Evolutionary conservation across 2,797 vertebrate genomes (phyloP).

Genomic region (Parauchenoglanis ngamensis): DNA sequence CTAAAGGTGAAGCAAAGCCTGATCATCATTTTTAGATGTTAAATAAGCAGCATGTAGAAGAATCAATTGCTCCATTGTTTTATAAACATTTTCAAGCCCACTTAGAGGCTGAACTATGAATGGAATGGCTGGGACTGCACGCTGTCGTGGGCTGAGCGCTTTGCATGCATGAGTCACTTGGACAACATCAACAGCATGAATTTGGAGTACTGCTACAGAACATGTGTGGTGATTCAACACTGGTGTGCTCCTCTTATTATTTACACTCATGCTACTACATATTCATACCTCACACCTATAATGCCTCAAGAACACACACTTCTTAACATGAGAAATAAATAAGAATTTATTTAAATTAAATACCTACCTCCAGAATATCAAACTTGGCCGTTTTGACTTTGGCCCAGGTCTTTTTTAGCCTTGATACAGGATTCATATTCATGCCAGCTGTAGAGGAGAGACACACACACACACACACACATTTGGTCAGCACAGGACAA

Average conservation of each 20-base stretch:
- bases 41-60: constrained; percentile 37
- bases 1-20: constrained; percentile 35
- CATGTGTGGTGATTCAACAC: not conserved
- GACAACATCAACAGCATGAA: not conserved
- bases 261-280: constrained; percentile 16
- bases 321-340: not conserved
- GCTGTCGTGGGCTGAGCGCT: constrained; percentile 15
- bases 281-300: not conserved
- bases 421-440: constrained; percentile 95
- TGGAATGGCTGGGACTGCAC: constrained; percentile 11
- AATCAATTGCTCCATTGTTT: constrained; percentile 27
- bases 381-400: constrained; percentile 96
- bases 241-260: not conserved
- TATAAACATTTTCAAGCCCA: constrained; percentile 41
- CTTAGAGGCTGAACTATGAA: constrained; percentile 13
- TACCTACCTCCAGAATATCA: constrained; percentile 87
- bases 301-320: constrained; percentile 22
- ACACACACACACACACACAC: constrained; percentile 50
- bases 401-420: constrained; percentile 94
- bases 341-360: not conserved
- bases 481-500: constrained; percentile 60
- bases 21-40: constrained; percentile 39
- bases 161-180: constrained; percentile 36
- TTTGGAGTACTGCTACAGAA: constrained; percentile 9
- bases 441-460: constrained; percentile 83